A percentile compares a stretch with the other conserved stretches of the same genome.
Conservation (phyloP, 2,797 vertebrate genomes). For the Coregonus ussuriensis region DNA sequence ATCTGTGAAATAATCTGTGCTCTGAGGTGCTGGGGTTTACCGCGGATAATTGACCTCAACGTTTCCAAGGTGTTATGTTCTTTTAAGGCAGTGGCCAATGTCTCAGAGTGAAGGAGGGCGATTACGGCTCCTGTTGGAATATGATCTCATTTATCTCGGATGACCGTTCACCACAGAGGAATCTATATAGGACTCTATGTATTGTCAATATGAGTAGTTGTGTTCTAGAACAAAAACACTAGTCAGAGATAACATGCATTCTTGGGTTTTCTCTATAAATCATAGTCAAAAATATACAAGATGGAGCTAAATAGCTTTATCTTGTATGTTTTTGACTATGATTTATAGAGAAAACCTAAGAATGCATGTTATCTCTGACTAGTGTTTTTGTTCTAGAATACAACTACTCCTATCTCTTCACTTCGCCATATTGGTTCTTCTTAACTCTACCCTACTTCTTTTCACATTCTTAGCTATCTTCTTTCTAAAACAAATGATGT, state of each 20-base stretch:
- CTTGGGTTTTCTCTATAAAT: background rate
- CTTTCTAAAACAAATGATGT: background rate
- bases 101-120: background rate
- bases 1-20: conserved; percentile 49
- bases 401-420: background rate
- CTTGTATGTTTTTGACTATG: background rate
- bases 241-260: background rate
- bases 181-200: background rate
- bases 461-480: background rate
- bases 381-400: background rate
- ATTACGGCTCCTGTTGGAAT: conserved; percentile 10
- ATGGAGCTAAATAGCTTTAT: background rate
- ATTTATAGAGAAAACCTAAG: background rate
- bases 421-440: background rate
- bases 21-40: conserved; percentile 10
- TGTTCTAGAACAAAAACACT: background rate
- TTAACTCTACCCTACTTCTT: background rate
- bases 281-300: background rate
- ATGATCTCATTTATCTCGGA: background rate
- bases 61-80: conserved; percentile 21
- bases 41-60: conserved; percentile 56
- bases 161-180: background rate
- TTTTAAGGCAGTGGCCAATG: conserved; percentile 23
- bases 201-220: background rate
- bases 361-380: background rate